A percentile compares a stretch with the other conserved stretches of the same genome.
Evolutionary conservation across 2,113 vertebrate genomes (phyloP).

Genomic region (Narcine bancroftii): DNA sequence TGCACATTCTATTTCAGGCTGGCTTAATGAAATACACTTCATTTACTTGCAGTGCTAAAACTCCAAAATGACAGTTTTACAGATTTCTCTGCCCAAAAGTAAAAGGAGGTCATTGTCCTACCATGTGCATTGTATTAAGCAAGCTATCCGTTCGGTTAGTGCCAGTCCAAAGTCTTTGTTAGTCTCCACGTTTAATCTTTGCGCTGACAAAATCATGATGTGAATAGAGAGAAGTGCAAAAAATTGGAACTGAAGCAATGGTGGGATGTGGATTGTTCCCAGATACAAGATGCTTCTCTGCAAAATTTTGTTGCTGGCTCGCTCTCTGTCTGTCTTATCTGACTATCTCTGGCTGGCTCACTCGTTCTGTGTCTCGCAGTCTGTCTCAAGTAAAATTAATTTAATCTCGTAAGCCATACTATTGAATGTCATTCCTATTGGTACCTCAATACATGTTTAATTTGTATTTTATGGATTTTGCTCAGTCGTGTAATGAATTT

Average conservation of each 20-base stretch:
- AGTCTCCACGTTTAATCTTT: neutral
- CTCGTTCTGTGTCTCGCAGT: no score
- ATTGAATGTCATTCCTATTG: no score
- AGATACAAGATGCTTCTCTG: neutral
- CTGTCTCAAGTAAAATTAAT: no score
- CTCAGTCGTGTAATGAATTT: no score
- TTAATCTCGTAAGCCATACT: no score
- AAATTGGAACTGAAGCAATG: neutral
- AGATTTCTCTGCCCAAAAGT: neutral
- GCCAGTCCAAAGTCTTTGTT: neutral
- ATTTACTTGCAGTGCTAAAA: neutral
- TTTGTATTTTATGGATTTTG: no score
- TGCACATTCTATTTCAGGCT: neutral
- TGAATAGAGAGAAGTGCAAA: neutral
- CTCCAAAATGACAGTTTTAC: neutral
- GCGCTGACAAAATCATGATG: no score
- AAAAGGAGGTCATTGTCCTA: no score
- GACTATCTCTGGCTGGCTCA: no score
- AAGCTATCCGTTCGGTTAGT: neutral
- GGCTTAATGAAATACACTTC: neutral
- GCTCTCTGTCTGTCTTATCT: no score
- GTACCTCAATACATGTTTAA: no score
- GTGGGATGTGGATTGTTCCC: neutral
- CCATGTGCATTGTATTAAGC: neutral
- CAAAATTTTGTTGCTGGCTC: neutral